Conservation (phyloP, 2,888 invertebrate genomes). For the Pemphredon lugubris region DNA sequence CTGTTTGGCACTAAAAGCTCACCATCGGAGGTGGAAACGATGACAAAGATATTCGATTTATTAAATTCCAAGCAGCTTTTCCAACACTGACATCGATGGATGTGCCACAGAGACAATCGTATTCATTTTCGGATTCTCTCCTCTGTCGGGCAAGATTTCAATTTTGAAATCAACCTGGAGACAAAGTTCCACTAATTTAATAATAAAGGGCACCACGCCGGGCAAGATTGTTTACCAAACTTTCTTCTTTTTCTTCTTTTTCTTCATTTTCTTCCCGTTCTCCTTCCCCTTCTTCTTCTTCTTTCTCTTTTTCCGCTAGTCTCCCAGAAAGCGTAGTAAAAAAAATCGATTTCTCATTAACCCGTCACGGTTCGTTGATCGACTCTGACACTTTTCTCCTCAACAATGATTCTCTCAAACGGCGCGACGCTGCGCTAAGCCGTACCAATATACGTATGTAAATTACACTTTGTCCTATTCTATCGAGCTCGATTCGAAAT, state of each 20-base stretch:
- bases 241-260: too few relatives aligned
- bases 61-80: constrained; percentile 49
- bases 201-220: constrained; percentile 36
- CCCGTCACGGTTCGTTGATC: constrained; percentile 68
- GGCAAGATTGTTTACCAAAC: constrained; percentile 10
- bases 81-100: constrained; percentile 15
- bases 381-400: constrained; percentile 59
- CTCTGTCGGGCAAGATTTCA: too few relatives aligned
- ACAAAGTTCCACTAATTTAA: constrained; percentile 52
- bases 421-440: too few relatives aligned
- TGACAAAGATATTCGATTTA: too few relatives aligned
- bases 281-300: too few relatives aligned
- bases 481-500: not conserved
- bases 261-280: too few relatives aligned
- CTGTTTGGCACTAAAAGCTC: too few relatives aligned
- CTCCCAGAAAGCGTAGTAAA: constrained; percentile 30
- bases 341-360: constrained; percentile 72
- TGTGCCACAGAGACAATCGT: too few relatives aligned
- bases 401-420: constrained; percentile 33
- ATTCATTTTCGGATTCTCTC: too few relatives aligned
- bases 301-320: constrained; percentile 30
- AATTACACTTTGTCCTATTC: constrained; percentile 58
- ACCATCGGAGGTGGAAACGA: too few relatives aligned
- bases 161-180: constrained; percentile 28
- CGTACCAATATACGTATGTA: too few relatives aligned